These are phyloP conservation scores for Sarcophilus harrisii DNA, from an alignment of 2,797 vertebrate species.

Conservation along the genomic window DNA sequence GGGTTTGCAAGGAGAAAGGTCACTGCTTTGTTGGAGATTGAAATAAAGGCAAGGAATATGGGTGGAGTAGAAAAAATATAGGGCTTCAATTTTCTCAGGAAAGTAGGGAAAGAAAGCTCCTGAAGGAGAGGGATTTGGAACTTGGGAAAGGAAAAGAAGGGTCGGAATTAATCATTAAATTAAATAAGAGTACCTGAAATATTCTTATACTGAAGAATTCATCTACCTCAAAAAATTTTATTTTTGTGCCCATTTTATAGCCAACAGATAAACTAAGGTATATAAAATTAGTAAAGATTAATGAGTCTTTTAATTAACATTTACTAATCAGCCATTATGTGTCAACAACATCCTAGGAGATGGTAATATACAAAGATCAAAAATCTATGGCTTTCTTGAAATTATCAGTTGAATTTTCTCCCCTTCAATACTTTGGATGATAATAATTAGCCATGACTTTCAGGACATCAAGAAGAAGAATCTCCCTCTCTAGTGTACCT, in stretches of 20 bases:
- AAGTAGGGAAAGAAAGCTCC: background rate
- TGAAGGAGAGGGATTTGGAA: background rate
- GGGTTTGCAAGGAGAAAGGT: background rate
- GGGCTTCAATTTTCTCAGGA: background rate
- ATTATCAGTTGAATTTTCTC: background rate
- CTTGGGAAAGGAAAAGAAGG: background rate
- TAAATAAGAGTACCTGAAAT: background rate
- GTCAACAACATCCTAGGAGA: background rate
- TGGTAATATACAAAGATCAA: background rate
- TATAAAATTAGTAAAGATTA: slow-evolving; percentile 7
- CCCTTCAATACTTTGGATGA: background rate
- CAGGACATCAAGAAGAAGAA: background rate
- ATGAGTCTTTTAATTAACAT: background rate
- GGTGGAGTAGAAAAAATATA: background rate
- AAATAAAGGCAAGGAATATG: background rate
- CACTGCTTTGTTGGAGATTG: background rate
- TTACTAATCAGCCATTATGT: background rate
- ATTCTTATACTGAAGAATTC: background rate
- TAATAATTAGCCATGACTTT: no score
- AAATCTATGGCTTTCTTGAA: background rate
- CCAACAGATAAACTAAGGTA: slow-evolving; percentile 21
- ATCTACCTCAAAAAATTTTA: background rate
- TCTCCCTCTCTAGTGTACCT: background rate
- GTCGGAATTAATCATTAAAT: no score
- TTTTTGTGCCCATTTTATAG: background rate